Evolutionary conservation across 2,113 vertebrate species (phyloP).

Genomic region (Mesoclemmys tuberculata): DNA sequence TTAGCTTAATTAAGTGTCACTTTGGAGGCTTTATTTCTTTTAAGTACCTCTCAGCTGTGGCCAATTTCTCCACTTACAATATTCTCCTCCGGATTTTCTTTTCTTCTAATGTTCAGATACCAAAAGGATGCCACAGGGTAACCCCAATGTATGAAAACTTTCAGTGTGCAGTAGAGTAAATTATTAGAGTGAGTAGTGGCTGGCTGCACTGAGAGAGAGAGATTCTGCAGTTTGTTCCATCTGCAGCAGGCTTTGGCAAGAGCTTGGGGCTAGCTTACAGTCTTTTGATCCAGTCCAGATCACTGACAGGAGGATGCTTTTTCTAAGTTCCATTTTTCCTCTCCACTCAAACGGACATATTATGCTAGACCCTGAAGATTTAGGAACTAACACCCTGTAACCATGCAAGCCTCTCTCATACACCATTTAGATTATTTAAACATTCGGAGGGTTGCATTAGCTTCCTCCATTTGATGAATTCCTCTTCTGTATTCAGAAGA

Average conservation of each 20-base stretch:
- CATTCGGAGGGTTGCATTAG: not conserved
- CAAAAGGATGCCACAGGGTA: not conserved
- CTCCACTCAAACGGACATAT: not conserved
- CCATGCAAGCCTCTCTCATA: not conserved
- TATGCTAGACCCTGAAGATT: not conserved
- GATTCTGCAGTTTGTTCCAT: not conserved
- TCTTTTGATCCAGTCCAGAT: not conserved
- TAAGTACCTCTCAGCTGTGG: not conserved
- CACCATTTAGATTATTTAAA: constrained; percentile 44
- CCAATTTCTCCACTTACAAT: not conserved
- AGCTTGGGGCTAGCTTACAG: not conserved
- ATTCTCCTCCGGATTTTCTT: not conserved
- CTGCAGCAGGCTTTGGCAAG: not conserved
- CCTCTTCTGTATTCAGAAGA: constrained; percentile 25
- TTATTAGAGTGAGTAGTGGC: not conserved
- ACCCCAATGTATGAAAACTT: not conserved
- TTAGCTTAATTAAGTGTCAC: constrained; percentile 27
- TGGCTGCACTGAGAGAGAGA: not conserved
- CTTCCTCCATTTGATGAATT: constrained; percentile 25
- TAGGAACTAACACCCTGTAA: not conserved
- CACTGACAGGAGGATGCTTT: not conserved
- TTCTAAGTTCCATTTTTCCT: not conserved
- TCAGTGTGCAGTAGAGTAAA: not conserved
- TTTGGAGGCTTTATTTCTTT: not conserved
- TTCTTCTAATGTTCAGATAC: not conserved